Evolutionary conservation across 2,888 invertebrate species (phyloP).

Genomic region (Oscheius sp.): DNA sequence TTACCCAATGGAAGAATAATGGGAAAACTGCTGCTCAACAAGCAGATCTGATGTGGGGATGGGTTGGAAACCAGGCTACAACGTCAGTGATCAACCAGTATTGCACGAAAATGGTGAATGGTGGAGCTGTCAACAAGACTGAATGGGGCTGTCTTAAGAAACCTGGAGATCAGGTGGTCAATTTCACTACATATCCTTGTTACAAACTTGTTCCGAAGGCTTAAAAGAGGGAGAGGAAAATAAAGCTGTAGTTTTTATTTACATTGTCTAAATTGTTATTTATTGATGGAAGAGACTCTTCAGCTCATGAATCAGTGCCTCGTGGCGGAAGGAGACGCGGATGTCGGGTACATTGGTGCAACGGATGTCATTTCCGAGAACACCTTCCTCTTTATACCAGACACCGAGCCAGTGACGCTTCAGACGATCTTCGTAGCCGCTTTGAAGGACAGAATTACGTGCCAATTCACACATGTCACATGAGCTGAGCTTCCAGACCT

Average conservation of each 20-base stretch:
- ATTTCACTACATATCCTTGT: neutral
- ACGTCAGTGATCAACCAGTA: neutral
- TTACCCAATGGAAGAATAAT: neutral
- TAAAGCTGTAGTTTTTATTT: too few relatives aligned
- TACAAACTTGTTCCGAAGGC: neutral
- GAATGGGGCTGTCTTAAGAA: slow-evolving; percentile 1
- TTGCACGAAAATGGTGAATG: neutral
- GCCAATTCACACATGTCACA: slow-evolving; percentile 99
- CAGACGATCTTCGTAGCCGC: slow-evolving; percentile 94
- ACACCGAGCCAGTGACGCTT: slow-evolving; percentile 98
- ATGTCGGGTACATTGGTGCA: slow-evolving; percentile 36
- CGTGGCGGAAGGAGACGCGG: slow-evolving; percentile 85
- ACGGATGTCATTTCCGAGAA: slow-evolving; percentile 90
- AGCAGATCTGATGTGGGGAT: neutral
- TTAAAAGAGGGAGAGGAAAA: neutral
- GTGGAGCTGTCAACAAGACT: neutral
- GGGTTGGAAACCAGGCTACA: neutral
- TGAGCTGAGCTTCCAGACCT: slow-evolving; percentile 97
- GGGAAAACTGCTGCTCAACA: neutral
- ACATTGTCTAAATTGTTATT: too few relatives aligned
- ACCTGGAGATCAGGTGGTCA: neutral
- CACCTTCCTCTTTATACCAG: slow-evolving; percentile 94
- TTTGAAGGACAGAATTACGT: slow-evolving; percentile 93
- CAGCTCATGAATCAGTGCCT: slow-evolving; percentile 89
- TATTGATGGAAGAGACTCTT: slow-evolving; percentile 88